A percentile compares a stretch with the other conserved stretches of the same genome.
These are phyloP conservation scores for Lottia gigantea DNA, from an alignment of 2,888 invertebrate genomes.

Conservation along the genomic window DNA sequence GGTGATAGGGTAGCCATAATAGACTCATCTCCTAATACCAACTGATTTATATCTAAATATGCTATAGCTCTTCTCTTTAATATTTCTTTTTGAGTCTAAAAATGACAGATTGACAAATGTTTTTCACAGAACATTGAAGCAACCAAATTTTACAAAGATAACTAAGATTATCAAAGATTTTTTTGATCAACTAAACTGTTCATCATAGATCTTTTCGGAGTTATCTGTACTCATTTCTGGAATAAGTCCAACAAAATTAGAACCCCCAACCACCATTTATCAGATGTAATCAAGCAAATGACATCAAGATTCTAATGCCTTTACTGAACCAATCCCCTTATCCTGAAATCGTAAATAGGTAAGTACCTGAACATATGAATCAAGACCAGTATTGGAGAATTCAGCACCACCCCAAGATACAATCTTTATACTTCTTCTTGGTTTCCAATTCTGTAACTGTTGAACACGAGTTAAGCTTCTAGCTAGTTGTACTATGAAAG, in stretches of 20 bases:
- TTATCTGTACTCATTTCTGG: too few species aligned
- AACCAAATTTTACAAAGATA: too few species aligned
- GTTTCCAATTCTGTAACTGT: constrained; percentile 42
- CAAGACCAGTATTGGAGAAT: constrained; percentile 37
- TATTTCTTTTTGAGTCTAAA: constrained; percentile 32
- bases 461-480: constrained; percentile 36
- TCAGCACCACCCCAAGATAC: constrained; percentile 46
- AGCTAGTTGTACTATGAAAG: constrained; percentile 42
- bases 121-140: too few species aligned
- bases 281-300: neutral
- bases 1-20: constrained; percentile 30
- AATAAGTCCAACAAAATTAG: too few species aligned
- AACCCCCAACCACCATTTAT: neutral
- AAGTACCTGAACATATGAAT: constrained; percentile 36
- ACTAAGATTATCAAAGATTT: too few species aligned
- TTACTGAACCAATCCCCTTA: neutral
- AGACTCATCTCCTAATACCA: constrained; percentile 26
- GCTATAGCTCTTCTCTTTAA: constrained; percentile 33
- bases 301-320: neutral
- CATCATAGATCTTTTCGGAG: too few species aligned
- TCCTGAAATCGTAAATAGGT: neutral
- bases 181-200: too few species aligned
- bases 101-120: constrained; percentile 4
- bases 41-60: constrained; percentile 42
- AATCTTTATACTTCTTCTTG: constrained; percentile 44